Percentiles rank a stretch among this genome's conserved stretches.
These are phyloP conservation scores for Myathropa florea DNA, from an alignment of 2,888 invertebrate species.

Conservation along the genomic window DNA sequence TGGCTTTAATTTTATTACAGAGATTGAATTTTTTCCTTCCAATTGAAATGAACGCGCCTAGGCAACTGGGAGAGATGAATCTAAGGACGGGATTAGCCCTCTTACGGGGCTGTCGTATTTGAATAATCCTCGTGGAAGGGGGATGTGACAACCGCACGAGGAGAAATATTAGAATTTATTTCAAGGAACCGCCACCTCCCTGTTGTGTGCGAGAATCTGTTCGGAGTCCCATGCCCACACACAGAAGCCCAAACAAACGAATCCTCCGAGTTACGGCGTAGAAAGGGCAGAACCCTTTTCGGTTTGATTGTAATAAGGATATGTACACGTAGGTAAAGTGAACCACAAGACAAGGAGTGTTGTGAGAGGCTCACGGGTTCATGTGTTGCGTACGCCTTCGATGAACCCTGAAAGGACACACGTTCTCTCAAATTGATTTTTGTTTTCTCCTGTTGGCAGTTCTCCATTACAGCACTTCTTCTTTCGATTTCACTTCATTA, in stretches of 20 bases:
- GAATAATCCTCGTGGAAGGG: neutral
- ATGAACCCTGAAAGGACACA: neutral
- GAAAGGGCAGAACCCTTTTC: slow-evolving; percentile 19
- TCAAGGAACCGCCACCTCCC: neutral
- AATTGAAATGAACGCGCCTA: slow-evolving; percentile 11
- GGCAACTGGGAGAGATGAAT: neutral
- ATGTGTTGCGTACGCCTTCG: slow-evolving; percentile 19
- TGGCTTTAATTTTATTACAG: slow-evolving; percentile 42
- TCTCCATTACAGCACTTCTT: neutral
- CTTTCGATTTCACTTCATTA: neutral
- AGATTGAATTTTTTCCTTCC: slow-evolving; percentile 33
- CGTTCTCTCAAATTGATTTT: neutral
- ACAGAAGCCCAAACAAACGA: slow-evolving; percentile 24
- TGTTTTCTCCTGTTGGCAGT: neutral
- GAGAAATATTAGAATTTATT: slow-evolving; percentile 10
- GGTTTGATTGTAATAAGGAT: neutral
- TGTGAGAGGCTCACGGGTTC: neutral
- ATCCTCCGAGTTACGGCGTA: slow-evolving; percentile 1
- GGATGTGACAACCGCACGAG: slow-evolving; percentile 8
- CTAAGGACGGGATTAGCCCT: slow-evolving; percentile 1
- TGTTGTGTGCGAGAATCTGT: neutral
- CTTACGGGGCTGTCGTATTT: neutral
- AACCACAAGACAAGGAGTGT: neutral
- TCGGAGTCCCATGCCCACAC: slow-evolving; percentile 25
- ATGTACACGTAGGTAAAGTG: slow-evolving; percentile 20